Percentiles rank a stretch among this genome's conserved stretches.
These are phyloP conservation scores for Laothoe populi DNA, from an alignment of 2,888 invertebrate species.

Conservation along the genomic window DNA sequence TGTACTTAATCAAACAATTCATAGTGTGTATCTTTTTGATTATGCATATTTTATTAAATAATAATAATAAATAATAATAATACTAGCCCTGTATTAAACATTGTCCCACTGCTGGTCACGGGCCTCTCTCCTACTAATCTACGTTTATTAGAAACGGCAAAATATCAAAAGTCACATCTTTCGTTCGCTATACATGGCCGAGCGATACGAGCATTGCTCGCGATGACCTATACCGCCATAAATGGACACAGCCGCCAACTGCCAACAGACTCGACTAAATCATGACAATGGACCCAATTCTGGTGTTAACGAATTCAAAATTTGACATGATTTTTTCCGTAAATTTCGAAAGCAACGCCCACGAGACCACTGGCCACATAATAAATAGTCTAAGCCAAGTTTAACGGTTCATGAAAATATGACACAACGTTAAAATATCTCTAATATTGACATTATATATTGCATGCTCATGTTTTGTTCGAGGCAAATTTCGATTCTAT, in stretches of 20 bases:
- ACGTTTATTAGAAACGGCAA: constrained; percentile 29
- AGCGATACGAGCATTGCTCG: constrained; percentile 47
- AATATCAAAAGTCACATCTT: constrained; percentile 44
- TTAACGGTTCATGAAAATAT: neutral
- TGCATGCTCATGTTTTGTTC: constrained; percentile 55
- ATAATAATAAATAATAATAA: no score
- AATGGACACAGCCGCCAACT: constrained; percentile 67
- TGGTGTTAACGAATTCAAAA: constrained; percentile 26
- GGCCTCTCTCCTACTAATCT: no score
- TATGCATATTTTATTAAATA: constrained; percentile 23
- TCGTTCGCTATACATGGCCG: constrained; percentile 49
- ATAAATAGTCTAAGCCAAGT: neutral
- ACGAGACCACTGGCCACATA: neutral
- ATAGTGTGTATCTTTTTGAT: neutral
- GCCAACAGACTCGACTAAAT: constrained; percentile 63
- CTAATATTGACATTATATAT: constrained; percentile 61
- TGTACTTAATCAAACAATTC: neutral
- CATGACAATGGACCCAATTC: constrained; percentile 51
- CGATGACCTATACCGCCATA: constrained; percentile 67
- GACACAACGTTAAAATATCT: neutral
- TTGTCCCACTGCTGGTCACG: no score
- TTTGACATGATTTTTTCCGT: constrained; percentile 35
- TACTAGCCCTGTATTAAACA: no score
- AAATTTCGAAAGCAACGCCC: constrained; percentile 19
- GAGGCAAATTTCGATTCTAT: constrained; percentile 40